Conservation (phyloP, 2,797 vertebrate species). For the Coreius guichenoti region DNA sequence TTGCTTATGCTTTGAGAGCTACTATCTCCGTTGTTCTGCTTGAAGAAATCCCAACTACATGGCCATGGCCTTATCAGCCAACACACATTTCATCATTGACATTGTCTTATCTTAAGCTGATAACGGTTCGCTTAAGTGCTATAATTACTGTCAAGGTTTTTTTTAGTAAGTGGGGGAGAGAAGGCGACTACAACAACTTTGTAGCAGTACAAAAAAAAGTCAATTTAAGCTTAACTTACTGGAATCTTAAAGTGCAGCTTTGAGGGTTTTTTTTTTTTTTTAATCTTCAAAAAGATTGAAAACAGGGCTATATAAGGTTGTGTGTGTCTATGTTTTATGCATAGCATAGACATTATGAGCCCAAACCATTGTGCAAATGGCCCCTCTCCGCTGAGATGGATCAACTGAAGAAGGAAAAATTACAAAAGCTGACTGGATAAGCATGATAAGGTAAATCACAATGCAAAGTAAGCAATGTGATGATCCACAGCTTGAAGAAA, state of each 20-base stretch:
- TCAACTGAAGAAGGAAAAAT: slow-evolving; percentile 32
- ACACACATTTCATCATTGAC: slow-evolving; percentile 73
- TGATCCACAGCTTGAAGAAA: slow-evolving; percentile 45
- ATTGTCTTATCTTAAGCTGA: slow-evolving; percentile 77
- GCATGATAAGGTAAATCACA: slow-evolving; percentile 32
- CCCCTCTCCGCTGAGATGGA: slow-evolving; percentile 13
- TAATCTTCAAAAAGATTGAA: slow-evolving; percentile 13
- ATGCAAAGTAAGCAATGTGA: slow-evolving; percentile 48
- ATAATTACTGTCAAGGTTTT: slow-evolving; percentile 76
- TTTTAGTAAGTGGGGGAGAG: slow-evolving; percentile 34
- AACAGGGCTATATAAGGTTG: slow-evolving; percentile 36
- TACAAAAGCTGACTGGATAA: slow-evolving; percentile 35
- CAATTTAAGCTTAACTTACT: slow-evolving; percentile 23
- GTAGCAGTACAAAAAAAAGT: slow-evolving; percentile 41
- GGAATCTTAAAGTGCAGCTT: slow-evolving; percentile 9
- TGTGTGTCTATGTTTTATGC: slow-evolving; percentile 24
- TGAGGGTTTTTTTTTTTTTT: background rate
- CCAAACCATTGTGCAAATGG: slow-evolving; percentile 37
- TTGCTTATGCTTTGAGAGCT: slow-evolving; percentile 69
- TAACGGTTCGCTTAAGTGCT: slow-evolving; percentile 76
- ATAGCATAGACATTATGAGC: slow-evolving; percentile 1
- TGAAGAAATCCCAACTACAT: slow-evolving; percentile 75
- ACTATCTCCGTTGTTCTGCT: slow-evolving; percentile 73
- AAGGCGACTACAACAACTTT: slow-evolving; percentile 26
- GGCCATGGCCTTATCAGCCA: slow-evolving; percentile 73